Base-by-base conservation (phyloP, 2,888 invertebrate genomes). In the Thyatira batis region DNA sequence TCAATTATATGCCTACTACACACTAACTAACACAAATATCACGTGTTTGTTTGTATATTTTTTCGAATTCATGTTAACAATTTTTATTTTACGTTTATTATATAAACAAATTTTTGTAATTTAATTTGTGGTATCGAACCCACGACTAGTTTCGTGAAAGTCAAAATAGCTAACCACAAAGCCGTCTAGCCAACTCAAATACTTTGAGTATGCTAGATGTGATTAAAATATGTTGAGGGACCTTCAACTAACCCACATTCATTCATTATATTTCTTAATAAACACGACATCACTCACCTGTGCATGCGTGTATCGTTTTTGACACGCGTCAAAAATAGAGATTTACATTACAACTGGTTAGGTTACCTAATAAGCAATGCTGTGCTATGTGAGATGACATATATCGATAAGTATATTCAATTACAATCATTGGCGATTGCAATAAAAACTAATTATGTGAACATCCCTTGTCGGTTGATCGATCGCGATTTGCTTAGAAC, bases 331-430 rank as follows among this genome's bases (percentile, higher is more conserved):
- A 48, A 20, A 13, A 48, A 17, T 48, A 48, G 48, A 48, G 48
- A 48, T 48, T 48, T 28, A 27, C 27, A 45, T 45, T 45, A 17
- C 48, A 48, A 48, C 48, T 28, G 48, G 48, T 48, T 48, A 48
- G 48, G 48, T 48, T 48, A 48, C 48, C 48, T 48, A 27, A 48
- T 48, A 48, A 27, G 28, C 48, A 48, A 13, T 48, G 48, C 48
- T 48, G 11, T 48, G 48, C 48, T 48, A 48, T 48, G 48, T 50
- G 23, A 63, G 65, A 71, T 67, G 65, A 59, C 65, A 62, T 66
- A 64, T 49, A 60, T 70, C 51, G 69, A 67, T 63, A 66, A 45
- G 56, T 56, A 65, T 66, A 72, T 71, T 65, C 67, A 65, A 72
- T 65, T 63, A 63, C 57, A 58, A 49, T 49, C 33, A 48, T 44